phyloP scores from a whole-genome alignment of 2,113 vertebrate genomes.

The Uria lomvia region DNA sequence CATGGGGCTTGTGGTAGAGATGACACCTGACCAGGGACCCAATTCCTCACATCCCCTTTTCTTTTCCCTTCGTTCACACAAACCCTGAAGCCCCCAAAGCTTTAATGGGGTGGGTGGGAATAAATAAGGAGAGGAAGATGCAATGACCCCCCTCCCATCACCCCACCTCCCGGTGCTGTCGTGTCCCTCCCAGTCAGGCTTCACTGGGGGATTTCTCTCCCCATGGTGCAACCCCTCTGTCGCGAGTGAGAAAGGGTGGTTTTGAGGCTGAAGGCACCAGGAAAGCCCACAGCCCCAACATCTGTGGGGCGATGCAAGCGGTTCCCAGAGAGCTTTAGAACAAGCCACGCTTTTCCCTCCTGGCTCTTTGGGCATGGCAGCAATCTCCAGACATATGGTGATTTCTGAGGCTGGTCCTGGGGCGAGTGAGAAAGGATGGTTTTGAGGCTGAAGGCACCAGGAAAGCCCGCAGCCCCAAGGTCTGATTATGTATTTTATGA shows the following conservation, averaged over 20 bases:
- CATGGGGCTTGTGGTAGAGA: not conserved
- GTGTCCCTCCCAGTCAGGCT: not conserved
- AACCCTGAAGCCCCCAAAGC: not conserved
- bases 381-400: no score
- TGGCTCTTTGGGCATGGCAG: no score
- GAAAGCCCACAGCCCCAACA: no score
- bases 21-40: not conserved
- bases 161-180: not conserved
- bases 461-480: no score
- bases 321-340: no score
- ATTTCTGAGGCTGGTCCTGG: no score
- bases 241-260: not conserved
- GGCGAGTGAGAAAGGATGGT: no score
- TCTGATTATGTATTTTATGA: no score
- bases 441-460: no score
- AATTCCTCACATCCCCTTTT: rapidly evolving
- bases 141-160: not conserved
- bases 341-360: no score
- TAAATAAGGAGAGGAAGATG: not conserved
- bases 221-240: not conserved
- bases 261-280: no score
- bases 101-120: not conserved
- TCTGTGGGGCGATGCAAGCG: no score
- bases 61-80: not conserved
- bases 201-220: not conserved